Evolutionary conservation across 2,797 vertebrate species (phyloP).

Genomic region (Hoplostethus atlanticus): DNA sequence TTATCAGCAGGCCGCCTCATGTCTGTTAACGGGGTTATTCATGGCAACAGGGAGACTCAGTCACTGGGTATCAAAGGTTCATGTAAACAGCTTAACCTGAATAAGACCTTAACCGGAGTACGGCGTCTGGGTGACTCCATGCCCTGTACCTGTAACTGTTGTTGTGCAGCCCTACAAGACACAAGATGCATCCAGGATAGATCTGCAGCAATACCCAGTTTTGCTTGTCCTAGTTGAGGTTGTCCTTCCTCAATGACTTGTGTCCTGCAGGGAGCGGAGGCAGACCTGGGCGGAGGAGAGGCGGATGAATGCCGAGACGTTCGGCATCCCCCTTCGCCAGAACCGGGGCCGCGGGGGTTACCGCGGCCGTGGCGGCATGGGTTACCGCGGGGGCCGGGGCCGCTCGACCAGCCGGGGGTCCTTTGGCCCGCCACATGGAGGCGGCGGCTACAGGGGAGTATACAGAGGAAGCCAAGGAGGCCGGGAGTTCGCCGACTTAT

Average conservation of each 20-base stretch:
- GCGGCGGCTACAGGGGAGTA: constrained; percentile 88
- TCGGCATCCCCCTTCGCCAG: constrained; percentile 93
- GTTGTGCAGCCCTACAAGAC: no score
- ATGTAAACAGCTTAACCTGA: no score
- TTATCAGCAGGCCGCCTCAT: no score
- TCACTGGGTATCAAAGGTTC: no score
- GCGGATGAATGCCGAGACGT: constrained; percentile 95
- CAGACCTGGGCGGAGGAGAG: constrained; percentile 98
- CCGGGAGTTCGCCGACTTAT: constrained; percentile 92
- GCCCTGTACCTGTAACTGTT: no score
- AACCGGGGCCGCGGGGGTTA: constrained; percentile 91
- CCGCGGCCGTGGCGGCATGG: constrained; percentile 88
- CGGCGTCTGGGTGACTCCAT: no score
- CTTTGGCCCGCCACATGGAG: constrained; percentile 79
- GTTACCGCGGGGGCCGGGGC: constrained; percentile 91
- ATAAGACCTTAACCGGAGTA: no score
- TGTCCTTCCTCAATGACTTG: no score
- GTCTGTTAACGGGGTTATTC: no score
- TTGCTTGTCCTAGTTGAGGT: no score
- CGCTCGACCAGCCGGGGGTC: constrained; percentile 85
- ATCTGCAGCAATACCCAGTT: neutral
- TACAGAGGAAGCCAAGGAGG: constrained; percentile 93
- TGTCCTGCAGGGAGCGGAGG: constrained; percentile 88
- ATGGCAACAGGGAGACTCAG: no score
- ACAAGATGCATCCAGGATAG: neutral